Evolutionary conservation across 2,888 invertebrate genomes (phyloP).

Genomic region (Patella depressa): DNA sequence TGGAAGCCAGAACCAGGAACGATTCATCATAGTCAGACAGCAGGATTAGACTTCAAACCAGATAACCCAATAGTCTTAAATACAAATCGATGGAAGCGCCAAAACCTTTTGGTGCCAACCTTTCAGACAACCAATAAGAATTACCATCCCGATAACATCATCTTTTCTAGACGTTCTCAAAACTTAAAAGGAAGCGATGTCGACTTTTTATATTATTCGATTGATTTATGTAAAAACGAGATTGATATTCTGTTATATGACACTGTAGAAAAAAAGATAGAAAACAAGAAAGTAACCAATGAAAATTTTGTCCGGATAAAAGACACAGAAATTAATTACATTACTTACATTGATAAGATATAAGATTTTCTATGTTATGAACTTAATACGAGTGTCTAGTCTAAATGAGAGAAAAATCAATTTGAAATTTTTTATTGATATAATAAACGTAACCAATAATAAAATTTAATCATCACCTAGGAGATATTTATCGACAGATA

Average conservation of each 20-base stretch:
- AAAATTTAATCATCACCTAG: too few relatives aligned
- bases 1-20: background rate
- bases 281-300: too few relatives aligned
- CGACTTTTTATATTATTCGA: background rate
- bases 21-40: constrained; percentile 9
- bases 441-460: too few relatives aligned
- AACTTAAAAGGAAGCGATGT: constrained; percentile 5
- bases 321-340: too few relatives aligned
- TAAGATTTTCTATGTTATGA: too few relatives aligned
- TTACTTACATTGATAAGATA: too few relatives aligned
- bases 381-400: too few relatives aligned
- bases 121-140: constrained; percentile 9
- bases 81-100: constrained; percentile 3
- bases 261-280: background rate
- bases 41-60: background rate
- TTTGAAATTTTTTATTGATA: too few relatives aligned
- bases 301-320: too few relatives aligned
- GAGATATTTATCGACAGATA: too few relatives aligned
- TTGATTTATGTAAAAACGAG: constrained; percentile 7
- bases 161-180: background rate
- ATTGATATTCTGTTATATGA: constrained; percentile 6
- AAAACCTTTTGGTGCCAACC: background rate
- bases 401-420: too few relatives aligned
- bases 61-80: constrained; percentile 7
- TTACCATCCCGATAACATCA: constrained; percentile 8